Base-by-base conservation (phyloP, 2,888 invertebrate genomes). In the Athetis lepigone region DNA sequence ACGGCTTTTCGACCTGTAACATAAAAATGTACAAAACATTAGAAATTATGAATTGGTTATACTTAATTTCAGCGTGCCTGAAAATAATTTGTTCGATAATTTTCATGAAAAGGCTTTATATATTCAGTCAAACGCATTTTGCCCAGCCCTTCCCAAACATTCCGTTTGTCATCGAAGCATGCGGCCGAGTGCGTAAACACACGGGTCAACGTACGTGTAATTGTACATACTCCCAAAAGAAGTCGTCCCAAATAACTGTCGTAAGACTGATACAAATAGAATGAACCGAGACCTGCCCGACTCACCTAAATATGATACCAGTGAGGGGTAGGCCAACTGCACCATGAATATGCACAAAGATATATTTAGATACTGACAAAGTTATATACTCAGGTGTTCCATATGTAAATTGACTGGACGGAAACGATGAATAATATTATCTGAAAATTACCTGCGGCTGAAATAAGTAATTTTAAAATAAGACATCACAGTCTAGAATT, bases 1-100 rank as follows among this genome's bases (percentile, higher is more conserved):
- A 84, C 98, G 97, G 91, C 98, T 98, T 94, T 98, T 98, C 92
- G 97, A 98, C 98, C 98, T 98, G 96, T 75, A 96, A 96, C 62
- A 80, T 55, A 61, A 66, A 66, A 2, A 73, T 52, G 45, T 40
- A 25, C 45, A 33, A 5, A 56, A 78, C 16, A 77, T 54, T 11
- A 56, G 45, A 33, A 36, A 6, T 13, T 1, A 7, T n/a, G n/a
- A n/a, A n/a, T 49, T 27, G 6, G 19, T 11, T 25, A n/a, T n/a
- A n/a, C n/a, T 66, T 33, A 16, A 3, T 36, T 47, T 36, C 18
- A 42, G 19, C 8, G 19, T 46, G 13, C 11, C 4, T 42, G 19
- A 49, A 57, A 64, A 39, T 29, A 37, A 45, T n/a, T n/a, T n/a
- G n/a, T n/a, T n/a, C 45, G 8, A n/a, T 7, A 0, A 16, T 46